Evolutionary conservation across 2,888 invertebrate genomes (phyloP).

Genomic region (Drosophila macrospina): DNA sequence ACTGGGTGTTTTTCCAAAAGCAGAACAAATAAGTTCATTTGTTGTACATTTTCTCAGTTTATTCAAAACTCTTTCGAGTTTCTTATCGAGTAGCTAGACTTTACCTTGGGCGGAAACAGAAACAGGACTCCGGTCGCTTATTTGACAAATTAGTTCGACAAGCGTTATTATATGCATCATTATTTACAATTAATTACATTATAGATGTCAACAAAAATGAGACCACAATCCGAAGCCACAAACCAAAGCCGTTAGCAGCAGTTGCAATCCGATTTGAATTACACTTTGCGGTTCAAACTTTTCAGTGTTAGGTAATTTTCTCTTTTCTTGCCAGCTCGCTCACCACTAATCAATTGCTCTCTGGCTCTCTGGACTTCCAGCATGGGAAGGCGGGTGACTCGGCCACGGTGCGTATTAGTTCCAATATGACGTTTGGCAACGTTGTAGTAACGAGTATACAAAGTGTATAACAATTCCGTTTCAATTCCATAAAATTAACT

Average conservation of each 20-base stretch:
- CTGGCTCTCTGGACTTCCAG: slow-evolving; percentile 33
- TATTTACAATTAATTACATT: slow-evolving; percentile 30
- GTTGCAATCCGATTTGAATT: slow-evolving; percentile 36
- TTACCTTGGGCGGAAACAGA: background rate
- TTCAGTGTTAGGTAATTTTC: slow-evolving; percentile 38
- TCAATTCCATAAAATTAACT: too few relatives aligned
- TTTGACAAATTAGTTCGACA: slow-evolving; percentile 26
- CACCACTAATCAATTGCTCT: background rate
- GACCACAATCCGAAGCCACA: slow-evolving; percentile 13
- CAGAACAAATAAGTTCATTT: too few relatives aligned
- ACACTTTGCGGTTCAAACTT: slow-evolving; percentile 34
- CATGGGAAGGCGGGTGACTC: slow-evolving; percentile 22
- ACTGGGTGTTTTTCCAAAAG: too few relatives aligned
- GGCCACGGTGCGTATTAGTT: slow-evolving; percentile 1
- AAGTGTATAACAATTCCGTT: too few relatives aligned
- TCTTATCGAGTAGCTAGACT: background rate
- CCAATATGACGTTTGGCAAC: background rate
- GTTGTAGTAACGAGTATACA: background rate
- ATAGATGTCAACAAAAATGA: slow-evolving; percentile 24
- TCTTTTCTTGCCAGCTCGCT: slow-evolving; percentile 29
- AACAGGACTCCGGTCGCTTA: background rate
- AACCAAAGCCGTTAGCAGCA: slow-evolving; percentile 28
- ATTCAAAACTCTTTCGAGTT: too few relatives aligned
- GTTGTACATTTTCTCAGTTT: too few relatives aligned
- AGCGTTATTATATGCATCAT: slow-evolving; percentile 28